phyloP scores from a whole-genome alignment of 2,888 invertebrate genomes.

The Synergus itoensis region DNA sequence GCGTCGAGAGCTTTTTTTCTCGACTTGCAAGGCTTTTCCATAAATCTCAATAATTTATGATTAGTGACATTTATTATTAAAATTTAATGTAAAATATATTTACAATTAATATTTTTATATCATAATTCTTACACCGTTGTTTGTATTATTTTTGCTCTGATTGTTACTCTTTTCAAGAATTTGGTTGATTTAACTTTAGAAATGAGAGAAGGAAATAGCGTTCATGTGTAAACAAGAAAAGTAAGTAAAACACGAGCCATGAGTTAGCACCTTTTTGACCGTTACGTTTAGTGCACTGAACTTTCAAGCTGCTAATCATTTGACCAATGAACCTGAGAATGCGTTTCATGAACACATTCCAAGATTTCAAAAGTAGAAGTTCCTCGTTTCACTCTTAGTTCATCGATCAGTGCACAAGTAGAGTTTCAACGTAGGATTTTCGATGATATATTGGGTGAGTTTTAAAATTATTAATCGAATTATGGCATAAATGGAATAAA shows the following conservation, averaged over 20 bases:
- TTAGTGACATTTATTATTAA: neutral
- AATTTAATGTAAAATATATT: neutral
- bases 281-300: slow-evolving; percentile 28
- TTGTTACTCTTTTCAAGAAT: neutral
- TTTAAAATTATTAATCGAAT: neutral
- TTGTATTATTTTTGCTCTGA: neutral
- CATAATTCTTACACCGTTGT: too few relatives aligned
- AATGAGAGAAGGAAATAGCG: neutral
- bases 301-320: slow-evolving; percentile 13
- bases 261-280: slow-evolving; percentile 6
- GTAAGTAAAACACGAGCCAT: neutral
- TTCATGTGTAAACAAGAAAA: neutral
- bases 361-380: slow-evolving; percentile 8
- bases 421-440: neutral
- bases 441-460: neutral
- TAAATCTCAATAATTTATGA: neutral
- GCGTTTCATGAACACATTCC: neutral
- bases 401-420: neutral
- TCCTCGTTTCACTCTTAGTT: neutral
- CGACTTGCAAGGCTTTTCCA: neutral
- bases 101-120: too few relatives aligned
- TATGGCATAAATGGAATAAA: neutral
- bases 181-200: neutral
- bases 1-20: neutral
- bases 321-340: slow-evolving; percentile 33